Conservation (phyloP, 2,888 invertebrate species). For the Aphidoletes aphidimyza region DNA sequence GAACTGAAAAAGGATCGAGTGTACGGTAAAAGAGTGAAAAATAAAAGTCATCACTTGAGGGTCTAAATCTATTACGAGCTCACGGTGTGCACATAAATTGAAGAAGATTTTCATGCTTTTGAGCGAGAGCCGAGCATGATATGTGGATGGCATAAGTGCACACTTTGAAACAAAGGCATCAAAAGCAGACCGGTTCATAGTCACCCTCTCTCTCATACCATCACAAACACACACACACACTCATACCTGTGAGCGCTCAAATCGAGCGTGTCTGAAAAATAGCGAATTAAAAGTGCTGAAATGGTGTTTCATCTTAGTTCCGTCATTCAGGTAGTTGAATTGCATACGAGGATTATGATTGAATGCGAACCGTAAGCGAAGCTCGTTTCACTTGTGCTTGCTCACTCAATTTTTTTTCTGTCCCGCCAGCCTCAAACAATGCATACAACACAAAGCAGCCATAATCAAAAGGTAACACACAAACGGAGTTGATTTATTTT, state of each 20-base stretch:
- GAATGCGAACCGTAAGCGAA: neutral
- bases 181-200: neutral
- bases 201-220: neutral
- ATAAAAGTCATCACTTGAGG: constrained; percentile 43
- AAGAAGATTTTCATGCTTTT: constrained; percentile 11
- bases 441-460: constrained; percentile 15
- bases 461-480: constrained; percentile 48
- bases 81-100: constrained; percentile 14
- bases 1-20: neutral
- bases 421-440: neutral
- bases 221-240: neutral
- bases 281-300: constrained; percentile 44
- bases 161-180: constrained; percentile 12
- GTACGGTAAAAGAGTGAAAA: neutral
- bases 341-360: constrained; percentile 4
- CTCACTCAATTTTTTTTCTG: too few relatives aligned
- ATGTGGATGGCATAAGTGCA: constrained; percentile 33
- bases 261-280: constrained; percentile 26
- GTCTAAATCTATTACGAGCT: constrained; percentile 20
- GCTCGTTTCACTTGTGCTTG: neutral
- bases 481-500: constrained; percentile 21
- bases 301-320: constrained; percentile 19
- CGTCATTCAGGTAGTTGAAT: constrained; percentile 28
- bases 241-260: neutral
- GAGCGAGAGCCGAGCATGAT: neutral